A percentile compares a stretch with the other conserved stretches of the same genome.
Conservation (phyloP, 2,888 invertebrate species). For the Antitype chi region DNA sequence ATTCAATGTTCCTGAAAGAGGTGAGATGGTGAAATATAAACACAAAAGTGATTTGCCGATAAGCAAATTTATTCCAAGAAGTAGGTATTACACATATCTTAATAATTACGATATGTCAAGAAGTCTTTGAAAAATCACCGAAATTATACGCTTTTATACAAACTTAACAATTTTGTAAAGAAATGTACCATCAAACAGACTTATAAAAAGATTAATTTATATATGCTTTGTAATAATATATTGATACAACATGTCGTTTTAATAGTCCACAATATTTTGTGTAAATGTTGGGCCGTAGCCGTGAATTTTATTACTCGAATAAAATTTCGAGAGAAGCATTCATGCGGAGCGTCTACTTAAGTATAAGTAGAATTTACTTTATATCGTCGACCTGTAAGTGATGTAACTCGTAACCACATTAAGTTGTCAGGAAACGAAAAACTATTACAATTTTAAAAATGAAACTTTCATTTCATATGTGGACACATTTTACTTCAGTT, state of each 20-base stretch:
- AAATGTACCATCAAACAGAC: constrained; percentile 17
- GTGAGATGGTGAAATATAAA: constrained; percentile 40
- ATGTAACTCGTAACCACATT: constrained; percentile 35
- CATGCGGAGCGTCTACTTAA: background rate
- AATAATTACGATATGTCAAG: constrained; percentile 88
- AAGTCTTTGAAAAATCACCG: constrained; percentile 87
- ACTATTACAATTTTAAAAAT: constrained; percentile 26
- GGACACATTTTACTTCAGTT: constrained; percentile 15
- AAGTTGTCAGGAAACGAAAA: constrained; percentile 41
- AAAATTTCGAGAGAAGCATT: constrained; percentile 27
- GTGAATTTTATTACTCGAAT: constrained; percentile 25
- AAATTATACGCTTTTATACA: constrained; percentile 70
- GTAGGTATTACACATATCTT: constrained; percentile 85
- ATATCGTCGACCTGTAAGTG: constrained; percentile 26
- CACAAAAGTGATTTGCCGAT: constrained; percentile 77
- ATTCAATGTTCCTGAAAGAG: background rate
- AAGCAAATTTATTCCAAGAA: constrained; percentile 88
- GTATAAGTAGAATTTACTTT: constrained; percentile 16
- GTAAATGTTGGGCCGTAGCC: background rate
- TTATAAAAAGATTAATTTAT: constrained; percentile 3
- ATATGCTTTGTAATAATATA: constrained; percentile 25
- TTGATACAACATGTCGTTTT: constrained; percentile 24
- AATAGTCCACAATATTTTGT: constrained; percentile 43
- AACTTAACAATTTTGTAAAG: constrained; percentile 38
- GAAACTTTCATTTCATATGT: constrained; percentile 44